Conservation (phyloP, 2,888 invertebrate genomes). For the Acrocyrtus sp. region DNA sequence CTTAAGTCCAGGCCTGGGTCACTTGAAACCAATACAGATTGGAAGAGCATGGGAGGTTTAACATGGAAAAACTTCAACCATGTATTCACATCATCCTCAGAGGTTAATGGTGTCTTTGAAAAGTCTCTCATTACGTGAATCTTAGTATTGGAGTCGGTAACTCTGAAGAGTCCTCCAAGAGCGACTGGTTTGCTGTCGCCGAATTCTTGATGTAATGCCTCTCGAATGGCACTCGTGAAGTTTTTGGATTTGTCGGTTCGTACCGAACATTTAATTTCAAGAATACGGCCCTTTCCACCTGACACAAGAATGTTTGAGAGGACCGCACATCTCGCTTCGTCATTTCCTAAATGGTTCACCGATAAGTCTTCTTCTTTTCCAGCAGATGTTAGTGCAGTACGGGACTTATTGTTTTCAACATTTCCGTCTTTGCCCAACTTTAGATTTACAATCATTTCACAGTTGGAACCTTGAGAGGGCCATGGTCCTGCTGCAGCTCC, state of each 20-base stretch:
- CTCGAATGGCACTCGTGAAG: conserved; percentile 83
- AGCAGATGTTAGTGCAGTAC: conserved; percentile 51
- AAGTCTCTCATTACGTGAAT: conserved; percentile 98
- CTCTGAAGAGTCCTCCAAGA: conserved; percentile 88
- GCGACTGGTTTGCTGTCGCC: conserved; percentile 67
- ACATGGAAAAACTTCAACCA: conserved; percentile 95
- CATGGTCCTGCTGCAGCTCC: conserved; percentile 61
- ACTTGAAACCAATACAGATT: conserved; percentile 87
- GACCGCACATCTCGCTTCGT: conserved; percentile 52
- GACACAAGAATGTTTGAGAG: conserved; percentile 56
- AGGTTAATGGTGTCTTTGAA: conserved; percentile 77
- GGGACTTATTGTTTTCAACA: conserved; percentile 65
- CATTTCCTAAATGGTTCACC: conserved; percentile 31
- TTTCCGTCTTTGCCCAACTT: conserved; percentile 70
- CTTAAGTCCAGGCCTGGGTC: conserved; percentile 89
- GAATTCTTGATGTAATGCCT: conserved; percentile 69
- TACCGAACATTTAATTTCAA: conserved; percentile 79
- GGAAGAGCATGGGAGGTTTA: conserved; percentile 86
- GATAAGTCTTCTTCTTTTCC: conserved; percentile 53
- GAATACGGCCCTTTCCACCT: conserved; percentile 68
- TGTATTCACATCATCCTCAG: conserved; percentile 78
- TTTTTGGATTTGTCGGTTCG: conserved; percentile 77
- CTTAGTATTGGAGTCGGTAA: conserved; percentile 84
- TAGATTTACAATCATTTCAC: conserved; percentile 79
- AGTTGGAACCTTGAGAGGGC: conserved; percentile 56